Evolutionary conservation across 2,888 invertebrate species (phyloP), one percentile per base, ranked within the genome.

Genomic region (Mythimna vitellina): DNA sequence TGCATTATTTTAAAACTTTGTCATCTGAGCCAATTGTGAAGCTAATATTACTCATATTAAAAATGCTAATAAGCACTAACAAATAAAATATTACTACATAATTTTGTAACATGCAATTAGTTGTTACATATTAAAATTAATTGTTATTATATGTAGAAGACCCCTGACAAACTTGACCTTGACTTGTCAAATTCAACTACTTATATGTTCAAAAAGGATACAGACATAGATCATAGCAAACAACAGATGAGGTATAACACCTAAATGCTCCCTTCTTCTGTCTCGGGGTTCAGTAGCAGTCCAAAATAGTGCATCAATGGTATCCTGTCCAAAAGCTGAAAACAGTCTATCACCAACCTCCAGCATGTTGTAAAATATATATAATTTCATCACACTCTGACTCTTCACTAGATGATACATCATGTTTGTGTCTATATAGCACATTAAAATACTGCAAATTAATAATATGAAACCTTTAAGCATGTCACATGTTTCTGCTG

Each of bases 301-400:
- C 99, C 99, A 99, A 91, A 99, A 99, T 60, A 99, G 95, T 4
- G 99, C 99, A 96, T 99, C 99, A 80, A 99, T 98, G 12, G 99
- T 99, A 91, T 99, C 99, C 95, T 99, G 99, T 0, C 99, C 99
- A 95, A 99, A 99, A 49, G 99, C 99, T 72, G 99, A 99, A 90
- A 99, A 98, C 82, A 99, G 95, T 80, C 99, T 97, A 95, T 99
- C 99, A 20, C 99, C 99, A 65, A 99, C 99, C 96, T 99, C 99
- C 75, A 99, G 96, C 99, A 99, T 99, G 93, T 99, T 99, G 94
- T 99, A 99, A 96, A 99, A 99, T 91, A 99, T 99, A 92, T 99
- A 99, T 83, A 99, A 96, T 91, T 99, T 99, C 94, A 99, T 99
- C 79, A 99, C 99, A 83, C 99, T 99, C 92, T 99, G 99, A 88